Conservation (phyloP, 2,888 invertebrate genomes). For the Scaptomyza cyrtandrae region DNA sequence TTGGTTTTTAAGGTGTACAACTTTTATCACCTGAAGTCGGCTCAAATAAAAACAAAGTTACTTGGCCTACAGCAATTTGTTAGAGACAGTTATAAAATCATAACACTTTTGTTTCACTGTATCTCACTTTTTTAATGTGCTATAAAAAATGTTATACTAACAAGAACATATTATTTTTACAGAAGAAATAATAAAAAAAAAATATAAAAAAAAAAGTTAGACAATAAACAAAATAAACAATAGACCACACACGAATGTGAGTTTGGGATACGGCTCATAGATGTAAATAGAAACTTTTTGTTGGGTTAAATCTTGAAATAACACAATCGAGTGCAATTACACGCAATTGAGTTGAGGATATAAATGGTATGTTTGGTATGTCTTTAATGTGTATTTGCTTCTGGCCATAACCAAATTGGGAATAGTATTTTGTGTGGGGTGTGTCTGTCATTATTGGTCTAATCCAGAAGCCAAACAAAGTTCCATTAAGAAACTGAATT, state of each 20-base stretch:
- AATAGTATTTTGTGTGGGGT: slow-evolving; percentile 13
- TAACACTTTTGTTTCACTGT: slow-evolving; percentile 27
- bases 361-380: not conserved
- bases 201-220: not conserved
- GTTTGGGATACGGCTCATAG: slow-evolving; percentile 44
- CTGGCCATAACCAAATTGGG: slow-evolving; percentile 17
- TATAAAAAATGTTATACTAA: slow-evolving; percentile 35
- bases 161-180: slow-evolving; percentile 44
- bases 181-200: slow-evolving; percentile 15
- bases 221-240: no score
- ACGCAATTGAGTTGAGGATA: slow-evolving; percentile 27
- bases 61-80: slow-evolving; percentile 34
- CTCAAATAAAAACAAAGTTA: not conserved
- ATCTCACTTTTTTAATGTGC: slow-evolving; percentile 24
- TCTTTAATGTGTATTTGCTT: not conserved
- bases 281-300: slow-evolving; percentile 46
- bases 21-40: not conserved
- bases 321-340: slow-evolving; percentile 33
- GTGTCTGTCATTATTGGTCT: slow-evolving; percentile 26
- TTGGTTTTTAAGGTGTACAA: not conserved
- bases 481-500: slow-evolving; percentile 37
- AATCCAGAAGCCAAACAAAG: slow-evolving; percentile 60
- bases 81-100: slow-evolving; percentile 23
- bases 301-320: slow-evolving; percentile 24
- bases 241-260: slow-evolving; percentile 51